phyloP scores from a whole-genome alignment of 2,888 invertebrate species.

The Tanypteryx hageni region DNA sequence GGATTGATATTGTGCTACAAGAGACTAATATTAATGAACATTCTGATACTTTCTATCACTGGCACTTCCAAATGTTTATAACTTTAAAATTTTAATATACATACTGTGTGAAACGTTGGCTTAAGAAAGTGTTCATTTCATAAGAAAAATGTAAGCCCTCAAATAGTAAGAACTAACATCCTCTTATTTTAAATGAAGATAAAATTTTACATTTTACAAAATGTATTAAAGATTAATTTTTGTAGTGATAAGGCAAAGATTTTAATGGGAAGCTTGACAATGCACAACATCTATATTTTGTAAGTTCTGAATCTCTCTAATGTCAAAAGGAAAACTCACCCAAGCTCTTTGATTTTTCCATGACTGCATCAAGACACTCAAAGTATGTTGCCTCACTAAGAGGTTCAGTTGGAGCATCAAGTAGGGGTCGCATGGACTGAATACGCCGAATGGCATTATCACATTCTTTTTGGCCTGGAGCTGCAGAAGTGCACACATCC shows the following conservation, averaged over 20 bases:
- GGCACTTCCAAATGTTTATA: background rate
- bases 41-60: background rate
- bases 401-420: slow-evolving; percentile 92
- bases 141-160: no score
- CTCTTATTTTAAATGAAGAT: no score
- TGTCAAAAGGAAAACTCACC: slow-evolving; percentile 75
- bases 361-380: slow-evolving; percentile 94
- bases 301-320: slow-evolving; percentile 11
- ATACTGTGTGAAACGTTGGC: no score
- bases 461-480: slow-evolving; percentile 97
- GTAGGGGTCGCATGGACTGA: slow-evolving; percentile 87
- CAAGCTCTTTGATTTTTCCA: slow-evolving; percentile 89
- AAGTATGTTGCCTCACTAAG: slow-evolving; percentile 93
- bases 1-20: background rate
- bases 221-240: no score
- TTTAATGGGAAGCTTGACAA: no score
- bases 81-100: background rate
- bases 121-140: no score
- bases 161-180: no score
- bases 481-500: slow-evolving; percentile 91
- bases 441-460: slow-evolving; percentile 96
- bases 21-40: background rate
- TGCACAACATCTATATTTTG: background rate
- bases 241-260: no score
- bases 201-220: no score